Conservation (phyloP, 2,113 vertebrate species). For the Forbesichthys agassizii region DNA sequence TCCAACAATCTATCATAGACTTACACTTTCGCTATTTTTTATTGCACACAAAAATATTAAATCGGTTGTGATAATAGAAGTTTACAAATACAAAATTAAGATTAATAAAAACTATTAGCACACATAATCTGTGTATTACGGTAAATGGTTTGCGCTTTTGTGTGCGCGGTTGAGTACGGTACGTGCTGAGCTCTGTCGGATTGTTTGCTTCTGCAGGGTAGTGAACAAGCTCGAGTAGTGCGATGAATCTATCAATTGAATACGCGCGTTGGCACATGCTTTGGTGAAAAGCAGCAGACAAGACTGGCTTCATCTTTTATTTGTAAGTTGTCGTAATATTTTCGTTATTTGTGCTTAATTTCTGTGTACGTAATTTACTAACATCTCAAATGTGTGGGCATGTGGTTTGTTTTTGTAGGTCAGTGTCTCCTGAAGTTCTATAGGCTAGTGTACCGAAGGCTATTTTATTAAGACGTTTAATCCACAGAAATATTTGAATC, state of each 20-base stretch:
- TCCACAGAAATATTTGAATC: background rate
- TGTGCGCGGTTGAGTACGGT: conserved; percentile 55
- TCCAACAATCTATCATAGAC: background rate
- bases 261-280: background rate
- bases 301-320: conserved; percentile 1
- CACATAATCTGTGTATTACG: conserved; percentile 43
- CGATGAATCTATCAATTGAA: conserved; percentile 29
- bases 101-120: too few relatives aligned
- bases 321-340: conserved; percentile 50
- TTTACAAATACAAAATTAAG: too few relatives aligned
- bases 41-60: too few relatives aligned
- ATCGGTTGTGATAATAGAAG: too few relatives aligned
- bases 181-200: conserved; percentile 24
- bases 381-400: background rate
- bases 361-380: background rate
- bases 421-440: conserved; percentile 16
- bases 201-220: conserved; percentile 39
- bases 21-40: background rate
- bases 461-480: background rate
- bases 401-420: background rate
- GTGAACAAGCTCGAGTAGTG: conserved; percentile 44
- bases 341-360: background rate
- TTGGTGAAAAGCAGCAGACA: conserved; percentile 15
- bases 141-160: conserved; percentile 22
- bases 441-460: background rate